These are phyloP conservation scores for Andrena cerasifolii DNA, from an alignment of 1,140 invertebrate species.

Conservation along the genomic window DNA sequence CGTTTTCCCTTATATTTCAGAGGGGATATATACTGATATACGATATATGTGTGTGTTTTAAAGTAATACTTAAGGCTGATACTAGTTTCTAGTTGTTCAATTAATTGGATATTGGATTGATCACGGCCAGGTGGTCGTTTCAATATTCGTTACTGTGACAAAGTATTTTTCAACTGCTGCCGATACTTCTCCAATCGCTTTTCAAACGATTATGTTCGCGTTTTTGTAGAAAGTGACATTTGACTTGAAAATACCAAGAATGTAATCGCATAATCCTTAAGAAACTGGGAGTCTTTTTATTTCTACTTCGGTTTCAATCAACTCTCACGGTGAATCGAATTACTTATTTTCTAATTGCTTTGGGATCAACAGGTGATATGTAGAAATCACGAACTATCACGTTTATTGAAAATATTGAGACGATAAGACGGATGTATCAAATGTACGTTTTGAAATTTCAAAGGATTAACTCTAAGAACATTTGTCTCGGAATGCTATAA, in stretches of 20 bases:
- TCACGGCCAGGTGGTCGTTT: background rate
- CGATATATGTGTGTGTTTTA: background rate
- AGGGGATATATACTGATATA: background rate
- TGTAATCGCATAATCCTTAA: too few relatives aligned
- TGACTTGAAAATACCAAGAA: background rate
- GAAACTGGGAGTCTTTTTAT: too few relatives aligned
- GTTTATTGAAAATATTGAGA: conserved; percentile 6
- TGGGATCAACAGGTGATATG: background rate
- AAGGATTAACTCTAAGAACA: conserved; percentile 11
- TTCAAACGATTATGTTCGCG: background rate
- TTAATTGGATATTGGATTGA: background rate
- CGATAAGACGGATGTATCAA: background rate
- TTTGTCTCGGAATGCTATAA: conserved; percentile 2
- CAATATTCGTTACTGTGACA: background rate
- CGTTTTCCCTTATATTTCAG: conserved; percentile 1
- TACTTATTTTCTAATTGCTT: background rate
- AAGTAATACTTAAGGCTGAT: background rate
- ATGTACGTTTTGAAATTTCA: conserved; percentile 8
- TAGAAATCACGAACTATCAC: background rate
- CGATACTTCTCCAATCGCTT: background rate
- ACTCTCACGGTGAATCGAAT: background rate
- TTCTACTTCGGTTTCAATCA: too few relatives aligned
- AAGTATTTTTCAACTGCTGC: conserved; percentile 8
- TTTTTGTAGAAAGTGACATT: background rate
- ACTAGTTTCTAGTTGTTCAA: background rate